Evolutionary conservation across 2,113 vertebrate genomes (phyloP), one percentile per base, ranked within the genome.

Genomic region (Ranitomeya variabilis): DNA sequence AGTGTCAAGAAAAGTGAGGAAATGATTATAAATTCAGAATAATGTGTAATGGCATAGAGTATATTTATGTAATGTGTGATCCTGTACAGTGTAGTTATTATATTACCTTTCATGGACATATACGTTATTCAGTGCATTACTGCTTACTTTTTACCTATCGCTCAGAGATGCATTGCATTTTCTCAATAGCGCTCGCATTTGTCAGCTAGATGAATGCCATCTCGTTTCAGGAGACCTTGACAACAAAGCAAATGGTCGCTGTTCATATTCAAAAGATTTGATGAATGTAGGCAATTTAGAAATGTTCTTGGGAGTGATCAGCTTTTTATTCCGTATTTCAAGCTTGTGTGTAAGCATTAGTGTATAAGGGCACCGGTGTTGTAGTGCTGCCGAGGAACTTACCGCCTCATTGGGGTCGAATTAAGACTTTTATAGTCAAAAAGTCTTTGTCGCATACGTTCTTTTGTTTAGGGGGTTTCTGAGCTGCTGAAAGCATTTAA

Each of bases 251-350:
- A 77, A 80, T 79, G 59, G 60, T 37, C 51, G 60, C 51, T 37
- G 59, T 59, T 52, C 73, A 67, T 71, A 71, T 45, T 87, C 45
- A 80, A 45, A 57, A 60, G 8, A 13, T 69, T 57, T 0, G 0
- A 52, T 55, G 23, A 0, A 85, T 86, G 87, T 1, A 60, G 13
- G 51, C 16, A 57, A 51, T 57, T n/a, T 59, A 52, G 12, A 89
- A 78, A 73, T 82, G 67, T 64, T 80, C 71, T 74, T 91, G n/a
- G 18, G 87, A 85, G 82, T 85, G 15, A 45, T 84, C 52, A 85
- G n/a, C 23, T 89, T 71, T 52, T 62, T 37, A 26, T 60, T 76
- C 60, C 77, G n/a, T 71, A 71, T 79, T 90, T 79, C 79, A 66
- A 78, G 26, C 21, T 54, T 67, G 45, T 10, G 71, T 84, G 45